Evolutionary conservation across 35 echinoderm and acorn worm genomes (phyloP), one percentile per base, ranked within the genome.

Genomic region (Hemicentrotus pulcherrimus): DNA sequence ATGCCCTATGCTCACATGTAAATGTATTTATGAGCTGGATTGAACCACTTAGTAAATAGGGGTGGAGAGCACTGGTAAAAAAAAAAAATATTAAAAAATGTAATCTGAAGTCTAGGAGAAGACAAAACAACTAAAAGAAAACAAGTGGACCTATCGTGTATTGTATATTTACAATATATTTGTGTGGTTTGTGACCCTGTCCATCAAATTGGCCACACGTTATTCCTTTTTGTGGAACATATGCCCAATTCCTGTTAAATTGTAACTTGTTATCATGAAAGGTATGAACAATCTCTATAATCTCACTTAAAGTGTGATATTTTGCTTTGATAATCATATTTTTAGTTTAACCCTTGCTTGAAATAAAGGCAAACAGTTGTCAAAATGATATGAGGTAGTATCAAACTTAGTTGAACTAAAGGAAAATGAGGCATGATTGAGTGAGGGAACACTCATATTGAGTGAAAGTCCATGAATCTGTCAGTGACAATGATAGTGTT

Each of bases 1-100:
- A 93, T 93, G 91, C 48, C 91, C 91, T 93, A 93, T 47, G 91
- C 91, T 93, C 91, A 47, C 91, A 93, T 93, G 91, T 93, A 93
- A 93, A 93, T 93, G 46, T 93, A 93, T 93, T 93, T 93, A 93
- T 93, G 91, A 93, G 91, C 91, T 50, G 46, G 91, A 58, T 46
- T 13, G 48, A 93, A 50, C 16, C 91, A 93, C 48, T 31, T 58
- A 58, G 91, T 50, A 58, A 31, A 93, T 30, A 90, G 91, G 91
- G 91, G 91, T 93, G 91, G 91, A 93, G 48, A 93, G 91, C 91
- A 93, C 91, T 48, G 91, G 91, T 78, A n/a, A n/a, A 78, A n/a
- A 70, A 70, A 70, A 15, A 70, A 24, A 28, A 22, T 78, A 18
- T 78, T 22, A 78, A 19, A 70, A 24, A 28, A 30, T 78, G 65